Percentiles rank a stretch among this genome's conserved stretches.
Conservation (phyloP, 2,888 invertebrate species). For the Aromia moschata region DNA sequence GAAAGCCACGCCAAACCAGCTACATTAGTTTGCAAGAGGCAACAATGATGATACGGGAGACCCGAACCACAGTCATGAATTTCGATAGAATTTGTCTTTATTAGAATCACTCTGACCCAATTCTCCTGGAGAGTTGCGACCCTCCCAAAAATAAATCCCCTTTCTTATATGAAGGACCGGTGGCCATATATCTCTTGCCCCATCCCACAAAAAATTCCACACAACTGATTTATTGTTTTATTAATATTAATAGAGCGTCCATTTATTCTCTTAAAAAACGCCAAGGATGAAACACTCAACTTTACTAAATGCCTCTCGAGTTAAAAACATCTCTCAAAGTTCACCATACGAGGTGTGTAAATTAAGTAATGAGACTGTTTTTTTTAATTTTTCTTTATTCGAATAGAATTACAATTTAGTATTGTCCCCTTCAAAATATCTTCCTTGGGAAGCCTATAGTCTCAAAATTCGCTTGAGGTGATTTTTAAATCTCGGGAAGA, state of each 20-base stretch:
- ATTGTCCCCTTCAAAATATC: too few relatives aligned
- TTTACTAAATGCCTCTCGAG: too few relatives aligned
- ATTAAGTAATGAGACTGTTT: too few relatives aligned
- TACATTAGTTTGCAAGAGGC: slow-evolving; percentile 24
- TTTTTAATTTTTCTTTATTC: too few relatives aligned
- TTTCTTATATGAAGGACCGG: slow-evolving; percentile 17
- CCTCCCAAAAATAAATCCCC: slow-evolving; percentile 11
- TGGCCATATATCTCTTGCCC: slow-evolving; percentile 11
- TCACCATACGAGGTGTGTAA: too few relatives aligned
- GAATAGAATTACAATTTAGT: too few relatives aligned
- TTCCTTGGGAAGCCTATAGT: too few relatives aligned
- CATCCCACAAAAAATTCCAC: slow-evolving; percentile 12
- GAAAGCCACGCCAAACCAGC: slow-evolving; percentile 4
- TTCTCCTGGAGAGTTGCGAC: slow-evolving; percentile 4
- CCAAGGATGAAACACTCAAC: not conserved
- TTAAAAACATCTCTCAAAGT: too few relatives aligned
- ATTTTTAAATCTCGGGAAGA: too few relatives aligned
- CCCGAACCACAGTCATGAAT: slow-evolving; percentile 20
- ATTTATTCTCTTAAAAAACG: not conserved
- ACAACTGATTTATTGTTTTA: slow-evolving; percentile 3
- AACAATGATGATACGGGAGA: slow-evolving; percentile 17
- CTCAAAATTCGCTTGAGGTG: too few relatives aligned
- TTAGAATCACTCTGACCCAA: slow-evolving; percentile 25
- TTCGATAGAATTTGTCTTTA: slow-evolving; percentile 24
- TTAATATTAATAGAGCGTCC: slow-evolving; percentile 15